A percentile compares a stretch with the other conserved stretches of the same genome.
Conservation (phyloP, 2,113 vertebrate genomes). For the Rattus rattus region DNA sequence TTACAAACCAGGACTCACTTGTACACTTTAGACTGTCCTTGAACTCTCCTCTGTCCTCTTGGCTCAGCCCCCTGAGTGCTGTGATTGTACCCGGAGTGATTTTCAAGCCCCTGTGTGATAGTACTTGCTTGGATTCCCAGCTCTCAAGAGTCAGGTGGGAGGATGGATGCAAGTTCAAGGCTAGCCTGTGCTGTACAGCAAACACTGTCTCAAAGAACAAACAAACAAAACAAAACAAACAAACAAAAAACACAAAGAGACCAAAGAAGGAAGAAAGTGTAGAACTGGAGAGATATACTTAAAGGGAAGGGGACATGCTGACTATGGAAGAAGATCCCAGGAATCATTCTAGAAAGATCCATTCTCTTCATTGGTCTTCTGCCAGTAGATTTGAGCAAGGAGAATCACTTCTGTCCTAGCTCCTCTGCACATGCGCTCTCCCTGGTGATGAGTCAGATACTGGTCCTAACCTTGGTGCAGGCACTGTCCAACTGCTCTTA, state of each 20-base stretch:
- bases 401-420: neutral
- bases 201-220: neutral
- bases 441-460: neutral
- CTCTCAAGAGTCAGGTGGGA: neutral
- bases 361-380: neutral
- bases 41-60: no score
- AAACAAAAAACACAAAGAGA: neutral
- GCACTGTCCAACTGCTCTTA: rapidly evolving
- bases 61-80: neutral
- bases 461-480: neutral
- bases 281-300: neutral
- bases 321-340: neutral
- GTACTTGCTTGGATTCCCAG: neutral
- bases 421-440: neutral
- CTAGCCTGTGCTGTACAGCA: neutral
- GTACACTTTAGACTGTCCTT: neutral
- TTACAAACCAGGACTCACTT: neutral
- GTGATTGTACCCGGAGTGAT: neutral
- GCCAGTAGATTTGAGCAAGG: neutral
- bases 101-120: neutral
- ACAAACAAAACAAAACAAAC: neutral
- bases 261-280: neutral
- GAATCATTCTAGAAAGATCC: neutral
- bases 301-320: neutral
- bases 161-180: neutral